Base-by-base conservation (phyloP, 2,113 vertebrate genomes). In the Muntiacus muntjak region DNA sequence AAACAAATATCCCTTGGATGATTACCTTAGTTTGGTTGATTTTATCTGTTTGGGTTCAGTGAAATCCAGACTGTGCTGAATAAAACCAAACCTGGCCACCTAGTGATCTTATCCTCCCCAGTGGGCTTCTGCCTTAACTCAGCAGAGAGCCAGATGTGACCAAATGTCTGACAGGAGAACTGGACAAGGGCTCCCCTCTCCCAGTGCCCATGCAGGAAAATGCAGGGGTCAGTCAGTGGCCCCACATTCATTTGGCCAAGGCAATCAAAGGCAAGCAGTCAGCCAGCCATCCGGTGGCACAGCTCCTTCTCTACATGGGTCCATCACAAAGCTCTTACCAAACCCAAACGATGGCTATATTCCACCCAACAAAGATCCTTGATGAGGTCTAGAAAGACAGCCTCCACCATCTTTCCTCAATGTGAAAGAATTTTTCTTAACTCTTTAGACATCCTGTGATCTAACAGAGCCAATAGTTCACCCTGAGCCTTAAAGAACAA, bases 361-460 rank as follows among this genome's bases (percentile, higher is more conserved):
- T 92, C 40, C 26, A 81, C 62, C 33, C 33, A 87, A 43, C 10
- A 40, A 1, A 76, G 25, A 58, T 57, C 62, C 19, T 74, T 85
- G 21, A 82, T 55, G 36, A 52, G 57, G 5, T 15, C 60, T 74
- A 45, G n/a, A 89, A 89, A 55, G 12, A 33, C 28, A 91, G 71
- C 16, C 52, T 84, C 50, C 26, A 84, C 83, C 4, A 50, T 26
- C 25, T 79, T 91, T 83, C 89, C 67, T 93, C n/a, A 89, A 23
- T 67, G 64, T 55, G 28, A 91, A 92, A 79, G 16, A 28, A 84
- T 89, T 97, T 91, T 95, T 83, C 55, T 89, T 78, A 87, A 89
- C 17, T 89, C 50, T 78, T 76, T n/a, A 76, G 86, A 47, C 17
- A 85, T 30, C 16, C 16, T 50, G 33, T 64, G 50, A 8, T n/a